phyloP scores from a whole-genome alignment of 2,113 vertebrate species.

The Misgurnus anguillicaudatus region DNA sequence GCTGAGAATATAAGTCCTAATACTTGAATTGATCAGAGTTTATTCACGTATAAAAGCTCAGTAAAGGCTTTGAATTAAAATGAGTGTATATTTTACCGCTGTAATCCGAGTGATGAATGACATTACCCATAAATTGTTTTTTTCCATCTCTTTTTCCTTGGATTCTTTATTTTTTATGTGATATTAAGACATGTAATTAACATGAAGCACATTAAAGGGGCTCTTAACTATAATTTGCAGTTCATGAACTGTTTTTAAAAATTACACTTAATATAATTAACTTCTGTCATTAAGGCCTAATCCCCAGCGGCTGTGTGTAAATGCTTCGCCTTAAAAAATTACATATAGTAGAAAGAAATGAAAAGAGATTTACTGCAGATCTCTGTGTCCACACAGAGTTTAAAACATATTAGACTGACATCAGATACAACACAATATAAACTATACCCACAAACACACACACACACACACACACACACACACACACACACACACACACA shows the following conservation, averaged over 20 bases:
- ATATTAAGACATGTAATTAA: constrained; percentile 81
- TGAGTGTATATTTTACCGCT: not conserved
- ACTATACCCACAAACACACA: constrained; percentile 48
- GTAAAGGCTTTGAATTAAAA: not conserved
- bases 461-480: too few species aligned
- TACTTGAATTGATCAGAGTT: not conserved
- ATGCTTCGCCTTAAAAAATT: constrained; percentile 73
- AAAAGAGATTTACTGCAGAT: constrained; percentile 63
- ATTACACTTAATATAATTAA: constrained; percentile 86
- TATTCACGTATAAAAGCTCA: too few species aligned
- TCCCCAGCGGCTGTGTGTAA: constrained; percentile 76
- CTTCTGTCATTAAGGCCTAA: constrained; percentile 81
- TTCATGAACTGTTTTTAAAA: constrained; percentile 85
- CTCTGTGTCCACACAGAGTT: constrained; percentile 50
- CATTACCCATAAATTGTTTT: constrained; percentile 41
- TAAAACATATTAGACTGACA: too few species aligned
- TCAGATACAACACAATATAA: constrained; percentile 44
- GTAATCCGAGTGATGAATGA: not conserved
- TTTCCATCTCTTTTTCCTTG: constrained; percentile 33
- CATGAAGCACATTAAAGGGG: constrained; percentile 79
- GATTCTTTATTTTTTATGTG: constrained; percentile 59
- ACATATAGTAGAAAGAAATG: constrained; percentile 62
- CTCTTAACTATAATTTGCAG: constrained; percentile 84
- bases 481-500: constrained; percentile 35
- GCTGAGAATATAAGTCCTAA: too few species aligned